These are phyloP conservation scores for Tuta absoluta DNA, from an alignment of 2,888 invertebrate species.

Conservation along the genomic window DNA sequence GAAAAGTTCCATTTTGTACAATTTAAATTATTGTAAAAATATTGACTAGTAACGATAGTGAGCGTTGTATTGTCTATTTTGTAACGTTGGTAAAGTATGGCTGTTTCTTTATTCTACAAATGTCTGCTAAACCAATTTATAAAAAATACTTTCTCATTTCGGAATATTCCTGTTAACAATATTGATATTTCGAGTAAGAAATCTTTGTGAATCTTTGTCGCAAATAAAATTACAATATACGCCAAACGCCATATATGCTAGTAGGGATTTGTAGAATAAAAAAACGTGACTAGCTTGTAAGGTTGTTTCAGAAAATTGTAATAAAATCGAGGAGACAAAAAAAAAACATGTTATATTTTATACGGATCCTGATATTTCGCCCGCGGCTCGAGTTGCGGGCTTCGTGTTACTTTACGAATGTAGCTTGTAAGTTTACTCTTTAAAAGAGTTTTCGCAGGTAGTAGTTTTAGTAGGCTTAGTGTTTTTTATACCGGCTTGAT, in stretches of 20 bases:
- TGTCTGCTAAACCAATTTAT: slow-evolving; percentile 38
- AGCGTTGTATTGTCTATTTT: slow-evolving; percentile 78
- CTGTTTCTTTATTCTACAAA: slow-evolving; percentile 10
- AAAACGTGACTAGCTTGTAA: slow-evolving; percentile 52
- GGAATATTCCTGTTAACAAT: not conserved
- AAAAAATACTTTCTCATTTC: too few relatives aligned
- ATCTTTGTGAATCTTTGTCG: too few relatives aligned
- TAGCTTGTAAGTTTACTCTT: slow-evolving; percentile 79
- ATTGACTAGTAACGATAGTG: slow-evolving; percentile 72
- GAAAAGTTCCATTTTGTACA: slow-evolving; percentile 71
- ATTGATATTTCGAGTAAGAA: not conserved
- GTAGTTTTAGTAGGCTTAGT: slow-evolving; percentile 81
- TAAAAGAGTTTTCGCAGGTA: slow-evolving; percentile 80
- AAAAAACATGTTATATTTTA: slow-evolving; percentile 78
- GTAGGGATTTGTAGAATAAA: not conserved
- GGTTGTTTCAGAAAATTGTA: slow-evolving; percentile 81
- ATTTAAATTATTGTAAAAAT: slow-evolving; percentile 63
- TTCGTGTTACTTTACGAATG: slow-evolving; percentile 75
- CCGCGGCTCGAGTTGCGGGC: slow-evolving; percentile 48
- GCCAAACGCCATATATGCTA: too few relatives aligned
- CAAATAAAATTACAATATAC: too few relatives aligned
- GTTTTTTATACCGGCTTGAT: slow-evolving; percentile 82
- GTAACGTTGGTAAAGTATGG: slow-evolving; percentile 69
- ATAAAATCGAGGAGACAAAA: slow-evolving; percentile 70
- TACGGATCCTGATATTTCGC: slow-evolving; percentile 69